Conservation (phyloP, 2,113 vertebrate species). For the Cyanoliseus patagonus region DNA sequence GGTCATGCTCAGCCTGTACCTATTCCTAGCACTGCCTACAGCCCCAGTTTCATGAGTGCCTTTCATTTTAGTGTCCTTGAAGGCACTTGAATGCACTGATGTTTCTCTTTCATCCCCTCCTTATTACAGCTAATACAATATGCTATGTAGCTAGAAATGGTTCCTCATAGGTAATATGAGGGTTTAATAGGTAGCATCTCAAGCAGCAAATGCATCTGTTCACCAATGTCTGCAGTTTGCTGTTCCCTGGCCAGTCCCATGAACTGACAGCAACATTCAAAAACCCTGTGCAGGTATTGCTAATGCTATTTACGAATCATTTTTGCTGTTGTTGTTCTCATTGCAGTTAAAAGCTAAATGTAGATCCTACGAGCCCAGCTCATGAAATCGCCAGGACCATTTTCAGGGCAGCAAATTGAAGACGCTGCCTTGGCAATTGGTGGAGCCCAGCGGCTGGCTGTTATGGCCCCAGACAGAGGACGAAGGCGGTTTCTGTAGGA, state of each 20-base stretch:
- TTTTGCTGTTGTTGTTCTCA: not conserved
- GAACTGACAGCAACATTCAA: not conserved
- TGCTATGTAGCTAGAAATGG: not conserved
- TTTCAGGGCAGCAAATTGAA: not conserved
- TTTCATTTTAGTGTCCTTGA: not conserved
- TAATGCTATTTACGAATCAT: not conserved
- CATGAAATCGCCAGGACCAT: not conserved
- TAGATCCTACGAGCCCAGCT: fast-evolving
- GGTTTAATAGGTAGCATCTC: not conserved
- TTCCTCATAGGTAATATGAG: not conserved
- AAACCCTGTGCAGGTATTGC: not conserved
- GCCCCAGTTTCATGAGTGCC: not conserved
- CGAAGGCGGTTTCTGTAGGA: not conserved
- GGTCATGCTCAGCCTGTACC: not conserved
- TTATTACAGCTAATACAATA: not conserved
- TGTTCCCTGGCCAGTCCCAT: not conserved
- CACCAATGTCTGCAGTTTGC: not conserved
- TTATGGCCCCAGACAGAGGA: fast-evolving
- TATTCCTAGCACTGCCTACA: not conserved
- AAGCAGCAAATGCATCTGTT: not conserved
- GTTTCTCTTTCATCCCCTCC: not conserved
- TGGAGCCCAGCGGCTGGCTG: not conserved
- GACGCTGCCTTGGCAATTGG: fast-evolving
- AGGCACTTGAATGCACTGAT: not conserved
- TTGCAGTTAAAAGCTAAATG: not conserved